Evolutionary conservation across 2,113 vertebrate genomes (phyloP).

Genomic region (Paramisgurnus dabryanus): DNA sequence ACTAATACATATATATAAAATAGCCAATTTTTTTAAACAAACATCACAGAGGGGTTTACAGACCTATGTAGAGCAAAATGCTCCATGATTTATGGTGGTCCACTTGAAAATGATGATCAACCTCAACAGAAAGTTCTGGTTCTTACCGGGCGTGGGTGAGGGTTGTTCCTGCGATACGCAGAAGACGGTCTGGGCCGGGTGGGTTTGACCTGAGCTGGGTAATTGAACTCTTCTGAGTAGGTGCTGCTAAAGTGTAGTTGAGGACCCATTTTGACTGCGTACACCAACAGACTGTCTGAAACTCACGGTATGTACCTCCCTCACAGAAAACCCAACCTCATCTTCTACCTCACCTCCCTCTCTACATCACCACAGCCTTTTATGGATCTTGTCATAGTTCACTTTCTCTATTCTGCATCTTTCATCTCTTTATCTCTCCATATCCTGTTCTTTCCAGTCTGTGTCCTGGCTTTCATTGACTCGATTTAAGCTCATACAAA

Average conservation of each 20-base stretch:
- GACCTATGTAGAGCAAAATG: not conserved
- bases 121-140: not conserved
- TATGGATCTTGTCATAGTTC: not conserved
- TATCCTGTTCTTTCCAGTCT: too few species aligned
- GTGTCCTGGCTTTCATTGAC: not conserved
- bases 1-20: too few species aligned
- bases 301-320: slow-evolving; percentile 15
- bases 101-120: not conserved
- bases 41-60: not conserved
- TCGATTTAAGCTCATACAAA: not conserved
- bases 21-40: not conserved
- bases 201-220: slow-evolving; percentile 54
- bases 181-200: slow-evolving; percentile 70
- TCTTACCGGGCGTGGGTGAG: slow-evolving; percentile 74
- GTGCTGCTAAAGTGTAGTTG: slow-evolving; percentile 68
- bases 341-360: slow-evolving; percentile 1
- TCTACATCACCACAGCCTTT: not conserved
- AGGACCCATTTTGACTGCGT: slow-evolving; percentile 56
- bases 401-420: not conserved
- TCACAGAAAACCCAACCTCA: not conserved
- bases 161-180: slow-evolving; percentile 74
- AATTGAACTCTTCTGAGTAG: slow-evolving; percentile 71
- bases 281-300: slow-evolving; percentile 17
- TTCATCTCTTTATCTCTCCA: not conserved
- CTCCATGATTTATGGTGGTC: not conserved